Conservation (phyloP, 2,888 invertebrate species). For the Schizotus pectinicornis region DNA sequence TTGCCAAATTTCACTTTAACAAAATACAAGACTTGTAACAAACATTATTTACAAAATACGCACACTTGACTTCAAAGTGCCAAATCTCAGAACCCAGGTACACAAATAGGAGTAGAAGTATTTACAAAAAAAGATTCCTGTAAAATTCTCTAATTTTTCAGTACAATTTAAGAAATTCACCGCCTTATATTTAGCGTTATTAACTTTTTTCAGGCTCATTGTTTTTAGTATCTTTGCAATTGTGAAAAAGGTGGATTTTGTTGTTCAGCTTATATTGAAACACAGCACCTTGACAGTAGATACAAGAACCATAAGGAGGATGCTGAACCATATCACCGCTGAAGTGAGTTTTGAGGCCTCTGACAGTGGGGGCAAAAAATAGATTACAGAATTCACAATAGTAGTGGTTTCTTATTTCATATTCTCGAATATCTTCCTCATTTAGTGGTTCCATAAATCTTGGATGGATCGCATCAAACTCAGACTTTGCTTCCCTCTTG, state of each 20-base stretch:
- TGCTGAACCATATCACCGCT: conserved; percentile 27
- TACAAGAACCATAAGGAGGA: conserved; percentile 24
- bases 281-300: conserved; percentile 32
- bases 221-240: conserved; percentile 18
- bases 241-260: conserved; percentile 22
- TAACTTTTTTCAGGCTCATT: not conserved
- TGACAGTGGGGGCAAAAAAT: conserved; percentile 29
- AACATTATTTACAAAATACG: too few relatives aligned
- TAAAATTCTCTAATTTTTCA: too few relatives aligned
- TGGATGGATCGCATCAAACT: conserved; percentile 33
- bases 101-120: too few relatives aligned
- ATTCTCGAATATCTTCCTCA: conserved; percentile 18
- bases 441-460: conserved; percentile 27
- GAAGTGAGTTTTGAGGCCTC: conserved; percentile 28
- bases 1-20: too few relatives aligned
- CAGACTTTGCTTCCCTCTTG: conserved; percentile 15
- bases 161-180: too few relatives aligned
- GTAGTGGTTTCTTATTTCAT: conserved; percentile 25
- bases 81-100: too few relatives aligned
- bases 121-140: too few relatives aligned
- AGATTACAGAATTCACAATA: conserved; percentile 28
- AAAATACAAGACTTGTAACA: too few relatives aligned
- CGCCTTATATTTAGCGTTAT: not conserved
- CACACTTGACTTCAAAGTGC: too few relatives aligned
- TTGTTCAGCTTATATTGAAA: conserved; percentile 28